phyloP scores from a whole-genome alignment of 92 coral and sea anemone genomes.

The Zoanthus sociatus region DNA sequence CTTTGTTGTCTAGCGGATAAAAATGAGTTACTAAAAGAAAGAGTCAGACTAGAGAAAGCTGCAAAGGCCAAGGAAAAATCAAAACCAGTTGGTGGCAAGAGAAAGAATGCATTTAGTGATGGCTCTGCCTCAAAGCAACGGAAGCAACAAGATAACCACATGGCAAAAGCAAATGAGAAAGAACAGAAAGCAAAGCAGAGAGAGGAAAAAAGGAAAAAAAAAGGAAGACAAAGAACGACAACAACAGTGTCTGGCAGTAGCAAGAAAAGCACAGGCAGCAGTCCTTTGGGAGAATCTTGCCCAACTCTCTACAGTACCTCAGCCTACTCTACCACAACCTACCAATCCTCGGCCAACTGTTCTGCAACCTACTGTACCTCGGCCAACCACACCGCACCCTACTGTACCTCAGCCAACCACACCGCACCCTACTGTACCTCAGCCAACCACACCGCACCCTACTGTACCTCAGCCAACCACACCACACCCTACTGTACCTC shows the following conservation, averaged over 20 bases:
- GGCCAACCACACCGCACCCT: background rate
- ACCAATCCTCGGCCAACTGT: too few relatives aligned
- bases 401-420: background rate
- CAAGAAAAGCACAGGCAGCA: constrained; percentile 18
- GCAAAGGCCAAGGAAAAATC: background rate
- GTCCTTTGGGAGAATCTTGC: background rate
- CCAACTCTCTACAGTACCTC: background rate
- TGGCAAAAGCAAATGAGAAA: background rate
- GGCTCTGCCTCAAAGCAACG: too few relatives aligned
- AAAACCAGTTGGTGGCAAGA: background rate
- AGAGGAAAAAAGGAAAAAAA: constrained; percentile 14
- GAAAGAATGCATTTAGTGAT: too few relatives aligned
- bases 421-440: background rate
- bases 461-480: background rate
- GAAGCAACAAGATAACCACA: background rate
- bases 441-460: background rate
- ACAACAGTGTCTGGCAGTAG: constrained; percentile 6
- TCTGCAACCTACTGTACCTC: too few relatives aligned
- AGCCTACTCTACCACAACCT: too few relatives aligned
- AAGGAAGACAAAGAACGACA: constrained; percentile 11
- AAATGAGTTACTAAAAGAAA: constrained; percentile 7
- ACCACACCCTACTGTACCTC: too few relatives aligned
- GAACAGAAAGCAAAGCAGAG: constrained; percentile 17
- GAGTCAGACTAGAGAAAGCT: constrained; percentile 7
- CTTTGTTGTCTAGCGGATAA: constrained; percentile 25